Evolutionary conservation across 2,797 vertebrate genomes (phyloP), one percentile per base, ranked within the genome.

Genomic region (Nothura maculosa): DNA sequence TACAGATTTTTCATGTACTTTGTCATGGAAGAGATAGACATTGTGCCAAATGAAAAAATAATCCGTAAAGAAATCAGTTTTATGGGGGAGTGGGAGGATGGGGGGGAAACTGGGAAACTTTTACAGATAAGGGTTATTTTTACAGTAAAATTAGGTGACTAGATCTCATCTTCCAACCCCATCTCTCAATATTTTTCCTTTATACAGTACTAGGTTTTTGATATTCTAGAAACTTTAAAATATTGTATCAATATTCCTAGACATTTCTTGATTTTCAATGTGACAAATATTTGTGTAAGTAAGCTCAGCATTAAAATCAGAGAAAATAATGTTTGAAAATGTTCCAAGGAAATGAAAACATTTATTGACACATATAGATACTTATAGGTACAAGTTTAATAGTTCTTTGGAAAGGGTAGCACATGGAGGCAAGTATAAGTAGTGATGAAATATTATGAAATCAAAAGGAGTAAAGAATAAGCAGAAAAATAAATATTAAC

Each of bases 271-370:
- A 12, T 61, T 90, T 62, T 74, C 38, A 73, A 10, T 48, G 54
- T 68, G 74, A 60, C 5, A 69, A 84, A 66, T 67, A 27, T 28
- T 84, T 54, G 14, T 55, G 22, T 47, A 47, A 76, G 25, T 34
- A 70, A 86, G 8, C 24, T 69, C 63, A 77, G 8, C 30, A 87
- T 50, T 73, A 72, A 67, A 9, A 58, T 82, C 67, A 25, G 34
- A 63, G 43, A 80, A 74, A 81, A 79, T 60, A 78, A 54, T 69
- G 63, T 64, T 79, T 89, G 47, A 80, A 76, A 89, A 27, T 15
- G 52, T 86, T 84, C n/a, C 25, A 84, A 67, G 22, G 34, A 86
- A 91, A 84, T 19, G 5, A 74, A 90, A 34, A 14, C 7, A 38
- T 87, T 69, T 8, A 55, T 76, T 81, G 87, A 4, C 11, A 8